phyloP scores from a whole-genome alignment of 2,888 invertebrate species.

The Frankliniella fusca region DNA sequence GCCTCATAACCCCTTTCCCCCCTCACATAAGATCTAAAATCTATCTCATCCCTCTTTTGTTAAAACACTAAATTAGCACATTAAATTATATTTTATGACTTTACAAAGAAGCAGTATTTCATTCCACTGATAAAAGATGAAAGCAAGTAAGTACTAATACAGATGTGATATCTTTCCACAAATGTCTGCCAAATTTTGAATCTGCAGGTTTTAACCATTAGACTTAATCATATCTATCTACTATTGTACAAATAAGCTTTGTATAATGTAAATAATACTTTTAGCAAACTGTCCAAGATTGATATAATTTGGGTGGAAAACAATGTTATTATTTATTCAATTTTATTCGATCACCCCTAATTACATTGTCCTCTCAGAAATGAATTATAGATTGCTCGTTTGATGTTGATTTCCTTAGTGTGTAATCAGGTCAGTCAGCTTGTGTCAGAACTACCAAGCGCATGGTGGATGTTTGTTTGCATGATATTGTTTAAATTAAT shows the following conservation, averaged over 20 bases:
- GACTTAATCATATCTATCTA: not conserved
- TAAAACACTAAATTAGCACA: not conserved
- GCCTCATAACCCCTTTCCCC: no score
- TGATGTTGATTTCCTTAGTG: no score
- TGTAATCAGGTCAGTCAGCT: not conserved
- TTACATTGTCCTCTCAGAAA: no score
- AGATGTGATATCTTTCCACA: not conserved
- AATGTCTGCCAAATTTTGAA: not conserved
- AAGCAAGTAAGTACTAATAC: not conserved
- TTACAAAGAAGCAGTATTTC: not conserved
- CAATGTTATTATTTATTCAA: no score
- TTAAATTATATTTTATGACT: not conserved
- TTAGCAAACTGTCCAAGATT: not conserved
- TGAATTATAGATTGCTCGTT: no score
- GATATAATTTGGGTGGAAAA: no score
- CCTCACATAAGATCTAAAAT: no score
- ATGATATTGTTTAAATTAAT: not conserved
- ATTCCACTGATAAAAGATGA: not conserved
- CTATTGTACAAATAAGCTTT: not conserved
- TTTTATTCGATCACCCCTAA: no score
- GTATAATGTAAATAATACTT: not conserved
- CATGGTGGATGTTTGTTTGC: not conserved
- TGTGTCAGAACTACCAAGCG: not conserved
- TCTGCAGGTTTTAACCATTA: not conserved
- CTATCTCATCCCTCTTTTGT: not conserved